phyloP scores from a whole-genome alignment of 2,888 invertebrate species.

The Cetonia aurata region DNA sequence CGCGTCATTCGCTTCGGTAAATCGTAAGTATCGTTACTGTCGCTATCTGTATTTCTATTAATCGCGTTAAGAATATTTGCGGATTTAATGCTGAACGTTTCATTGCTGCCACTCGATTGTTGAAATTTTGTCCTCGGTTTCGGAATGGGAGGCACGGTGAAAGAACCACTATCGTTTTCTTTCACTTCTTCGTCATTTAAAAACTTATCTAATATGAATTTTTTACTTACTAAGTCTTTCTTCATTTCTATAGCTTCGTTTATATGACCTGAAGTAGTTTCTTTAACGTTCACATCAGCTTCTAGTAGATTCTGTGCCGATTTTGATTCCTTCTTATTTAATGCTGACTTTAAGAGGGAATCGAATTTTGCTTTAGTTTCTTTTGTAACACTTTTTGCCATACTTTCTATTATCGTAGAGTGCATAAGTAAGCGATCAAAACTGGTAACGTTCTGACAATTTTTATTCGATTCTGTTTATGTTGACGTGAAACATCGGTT shows the following conservation, averaged over 20 bases:
- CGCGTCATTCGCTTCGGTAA: slow-evolving; percentile 8
- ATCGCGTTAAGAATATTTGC: slow-evolving; percentile 27
- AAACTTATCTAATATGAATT: slow-evolving; percentile 57
- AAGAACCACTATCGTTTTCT: slow-evolving; percentile 30
- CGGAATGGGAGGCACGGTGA: slow-evolving; percentile 56
- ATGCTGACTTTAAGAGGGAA: slow-evolving; percentile 57
- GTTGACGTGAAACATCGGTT: slow-evolving; percentile 16
- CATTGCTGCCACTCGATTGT: slow-evolving; percentile 17
- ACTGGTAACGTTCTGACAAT: background rate
- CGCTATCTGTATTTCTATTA: slow-evolving; percentile 9
- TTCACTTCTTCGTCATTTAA: slow-evolving; percentile 48
- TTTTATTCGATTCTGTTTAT: slow-evolving; percentile 6
- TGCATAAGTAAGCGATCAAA: background rate
- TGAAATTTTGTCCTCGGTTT: slow-evolving; percentile 54
- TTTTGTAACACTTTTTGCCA: slow-evolving; percentile 52
- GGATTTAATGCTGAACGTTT: slow-evolving; percentile 27
- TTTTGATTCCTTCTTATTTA: slow-evolving; percentile 50
- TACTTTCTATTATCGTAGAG: background rate
- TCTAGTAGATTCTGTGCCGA: slow-evolving; percentile 45
- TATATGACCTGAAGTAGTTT: slow-evolving; percentile 34
- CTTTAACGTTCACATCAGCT: slow-evolving; percentile 18
- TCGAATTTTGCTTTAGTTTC: slow-evolving; percentile 62
- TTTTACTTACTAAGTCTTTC: slow-evolving; percentile 48
- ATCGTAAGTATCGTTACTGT: slow-evolving; percentile 18
- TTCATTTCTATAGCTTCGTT: slow-evolving; percentile 43